phyloP scores from a whole-genome alignment of 1,140 invertebrate species.

The Euglossa dilemma region DNA sequence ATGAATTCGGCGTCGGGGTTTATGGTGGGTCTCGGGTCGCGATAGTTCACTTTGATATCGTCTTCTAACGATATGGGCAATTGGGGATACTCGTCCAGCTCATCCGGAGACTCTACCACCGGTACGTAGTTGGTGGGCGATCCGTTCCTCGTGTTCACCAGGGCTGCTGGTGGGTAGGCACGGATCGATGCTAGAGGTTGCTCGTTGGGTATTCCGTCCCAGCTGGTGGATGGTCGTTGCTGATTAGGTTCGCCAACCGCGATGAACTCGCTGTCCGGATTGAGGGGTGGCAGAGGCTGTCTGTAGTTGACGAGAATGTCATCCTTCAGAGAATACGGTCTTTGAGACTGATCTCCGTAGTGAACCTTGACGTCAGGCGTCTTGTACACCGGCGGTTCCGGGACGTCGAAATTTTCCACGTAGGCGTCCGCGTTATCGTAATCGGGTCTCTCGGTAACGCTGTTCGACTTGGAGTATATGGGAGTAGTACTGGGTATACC shows the following conservation, averaged over 20 bases:
- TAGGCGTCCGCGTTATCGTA: slow-evolving; percentile 69
- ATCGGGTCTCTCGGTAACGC: slow-evolving; percentile 77
- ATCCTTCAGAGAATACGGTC: slow-evolving; percentile 82
- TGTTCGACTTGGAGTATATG: slow-evolving; percentile 81
- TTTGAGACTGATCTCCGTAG: slow-evolving; percentile 76
- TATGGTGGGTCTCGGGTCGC: slow-evolving; percentile 80
- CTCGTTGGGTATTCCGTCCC: slow-evolving; percentile 38
- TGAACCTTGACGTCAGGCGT: slow-evolving; percentile 77
- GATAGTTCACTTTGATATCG: slow-evolving; percentile 83
- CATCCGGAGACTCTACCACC: slow-evolving; percentile 43
- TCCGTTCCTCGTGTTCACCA: slow-evolving; percentile 48
- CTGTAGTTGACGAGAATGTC: slow-evolving; percentile 86
- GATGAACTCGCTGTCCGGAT: slow-evolving; percentile 88
- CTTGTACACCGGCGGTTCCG: slow-evolving; percentile 75
- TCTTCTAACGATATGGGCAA: slow-evolving; percentile 76
- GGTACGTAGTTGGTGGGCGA: slow-evolving; percentile 51
- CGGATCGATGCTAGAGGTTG: slow-evolving; percentile 17
- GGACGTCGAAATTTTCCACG: slow-evolving; percentile 69
- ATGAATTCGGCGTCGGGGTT: slow-evolving; percentile 84
- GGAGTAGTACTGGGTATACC: slow-evolving; percentile 82
- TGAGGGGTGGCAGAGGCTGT: slow-evolving; percentile 83
- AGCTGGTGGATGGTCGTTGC: slow-evolving; percentile 50
- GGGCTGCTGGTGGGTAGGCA: slow-evolving; percentile 59
- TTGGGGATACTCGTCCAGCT: slow-evolving; percentile 75
- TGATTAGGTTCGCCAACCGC: slow-evolving; percentile 68